Conservation (phyloP, 2,888 invertebrate species). For the Meteorus cinctellus region DNA sequence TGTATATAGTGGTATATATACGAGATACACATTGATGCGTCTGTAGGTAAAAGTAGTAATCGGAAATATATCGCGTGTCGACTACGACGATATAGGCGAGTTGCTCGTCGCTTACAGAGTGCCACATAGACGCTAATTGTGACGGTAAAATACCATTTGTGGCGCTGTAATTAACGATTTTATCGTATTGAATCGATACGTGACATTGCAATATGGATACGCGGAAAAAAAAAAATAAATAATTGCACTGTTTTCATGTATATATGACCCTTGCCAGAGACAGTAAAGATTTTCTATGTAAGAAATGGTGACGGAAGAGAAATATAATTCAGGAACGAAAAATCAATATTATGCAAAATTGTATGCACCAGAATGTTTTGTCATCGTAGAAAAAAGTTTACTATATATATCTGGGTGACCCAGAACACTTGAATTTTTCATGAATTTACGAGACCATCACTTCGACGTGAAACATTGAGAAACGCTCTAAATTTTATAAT, state of each 20-base stretch:
- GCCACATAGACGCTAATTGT: conserved; percentile 51
- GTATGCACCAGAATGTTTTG: no score
- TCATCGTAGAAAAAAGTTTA: no score
- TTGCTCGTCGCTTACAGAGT: conserved; percentile 41
- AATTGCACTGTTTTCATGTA: background rate
- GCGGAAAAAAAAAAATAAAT: background rate
- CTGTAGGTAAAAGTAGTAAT: conserved; percentile 34
- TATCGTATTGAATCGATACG: conserved; percentile 54
- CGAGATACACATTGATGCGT: conserved; percentile 11
- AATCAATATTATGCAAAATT: no score
- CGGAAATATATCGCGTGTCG: conserved; percentile 35
- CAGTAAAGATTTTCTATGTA: background rate
- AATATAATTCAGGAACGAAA: no score
- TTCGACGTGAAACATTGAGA: no score
- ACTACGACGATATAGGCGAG: conserved; percentile 33
- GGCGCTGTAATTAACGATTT: conserved; percentile 57
- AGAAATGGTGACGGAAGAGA: background rate
- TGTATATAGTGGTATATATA: conserved; percentile 14
- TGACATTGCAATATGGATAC: conserved; percentile 39
- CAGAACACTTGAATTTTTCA: no score
- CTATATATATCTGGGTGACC: no score
- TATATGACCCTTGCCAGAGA: background rate
- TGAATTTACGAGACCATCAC: no score
- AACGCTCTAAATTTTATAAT: no score
- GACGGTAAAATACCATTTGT: conserved; percentile 51